These are phyloP conservation scores for Eremobia ochroleuca DNA, from an alignment of 2,888 invertebrate genomes.

Conservation along the genomic window DNA sequence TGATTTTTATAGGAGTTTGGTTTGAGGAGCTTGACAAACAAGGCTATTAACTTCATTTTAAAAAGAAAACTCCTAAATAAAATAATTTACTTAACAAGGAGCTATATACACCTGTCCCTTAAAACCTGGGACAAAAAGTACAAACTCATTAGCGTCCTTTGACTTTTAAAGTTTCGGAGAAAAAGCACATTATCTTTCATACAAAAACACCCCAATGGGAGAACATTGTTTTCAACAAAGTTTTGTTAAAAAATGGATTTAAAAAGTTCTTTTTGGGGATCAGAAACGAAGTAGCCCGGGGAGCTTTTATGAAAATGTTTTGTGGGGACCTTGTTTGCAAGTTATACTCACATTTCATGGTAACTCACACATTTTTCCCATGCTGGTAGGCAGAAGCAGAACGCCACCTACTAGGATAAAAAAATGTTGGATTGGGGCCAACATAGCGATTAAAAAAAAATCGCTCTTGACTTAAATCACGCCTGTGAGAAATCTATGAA, in stretches of 20 bases:
- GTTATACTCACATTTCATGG: neutral
- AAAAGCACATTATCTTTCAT: constrained; percentile 38
- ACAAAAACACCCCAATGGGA: constrained; percentile 40
- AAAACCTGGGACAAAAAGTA: constrained; percentile 40
- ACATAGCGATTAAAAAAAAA: too few relatives aligned
- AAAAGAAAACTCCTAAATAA: constrained; percentile 10
- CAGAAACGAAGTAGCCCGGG: constrained; percentile 24
- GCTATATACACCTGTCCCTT: constrained; percentile 18
- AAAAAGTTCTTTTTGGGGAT: constrained; percentile 30
- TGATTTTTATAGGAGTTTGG: too few relatives aligned
- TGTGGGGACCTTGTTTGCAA: neutral
- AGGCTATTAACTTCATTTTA: neutral
- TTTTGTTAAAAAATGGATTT: constrained; percentile 47
- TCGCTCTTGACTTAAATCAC: too few relatives aligned
- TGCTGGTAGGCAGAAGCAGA: neutral
- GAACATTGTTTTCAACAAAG: constrained; percentile 52
- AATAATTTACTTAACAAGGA: neutral
- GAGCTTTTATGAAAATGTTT: constrained; percentile 3
- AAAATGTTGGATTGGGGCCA: too few relatives aligned
- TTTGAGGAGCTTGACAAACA: too few relatives aligned
- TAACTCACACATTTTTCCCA: neutral
- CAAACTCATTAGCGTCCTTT: constrained; percentile 53
- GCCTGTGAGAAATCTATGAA: too few relatives aligned
- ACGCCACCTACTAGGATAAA: neutral
- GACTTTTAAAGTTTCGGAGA: constrained; percentile 44